Evolutionary conservation across 2,113 vertebrate genomes (phyloP), one percentile per base, ranked within the genome.

Genomic region (Myrmecophaga tridactyla): DNA sequence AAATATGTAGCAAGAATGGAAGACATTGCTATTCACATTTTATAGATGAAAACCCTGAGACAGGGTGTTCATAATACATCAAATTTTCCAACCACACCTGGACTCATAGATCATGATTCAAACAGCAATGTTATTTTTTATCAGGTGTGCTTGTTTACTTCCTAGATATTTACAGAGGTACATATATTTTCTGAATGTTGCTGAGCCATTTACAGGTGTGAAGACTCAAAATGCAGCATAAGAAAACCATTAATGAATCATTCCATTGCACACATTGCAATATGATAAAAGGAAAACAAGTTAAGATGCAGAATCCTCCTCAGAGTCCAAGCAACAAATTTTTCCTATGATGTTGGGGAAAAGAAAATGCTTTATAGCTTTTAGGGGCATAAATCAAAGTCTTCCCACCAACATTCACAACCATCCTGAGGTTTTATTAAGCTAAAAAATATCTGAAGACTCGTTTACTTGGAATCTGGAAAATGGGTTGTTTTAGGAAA

Each of bases 351-450:
- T 62, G n/a, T 23, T 78, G 56, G 27, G 36, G 43, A 92, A 94
- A 90, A 43, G 3, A 92, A 93, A 96, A 93, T 69, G 63, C 48
- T 65, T 63, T 85, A 56, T 53, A 70, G 46, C 58, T 93, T 89
- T 43, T 48, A 70, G 51, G 86, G 11, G 51, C 9, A 53, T 80
- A 92, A 86, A 95, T 94, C 82, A 95, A 94, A 94, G 87, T 13
- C 53, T 88, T 76, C 58, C 39, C 25, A 73, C 77, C 39, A 92
- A 92, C 65, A 85, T 17, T 82, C 51, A 34, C 36, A 92, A 85
- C 43, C 51, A 72, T 83, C 96, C 62, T 83, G 78, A 80, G 51
- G 15, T 83, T 95, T 96, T 86, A 85, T 77, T 89, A 92, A 96
- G 31, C 73, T 91, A 82, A 86, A 95, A 94, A 63, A 48, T 95